Percentiles rank a stretch among this genome's conserved stretches.
Evolutionary conservation across 2,113 vertebrate genomes (phyloP).

Genomic region (Vidua macroura): DNA sequence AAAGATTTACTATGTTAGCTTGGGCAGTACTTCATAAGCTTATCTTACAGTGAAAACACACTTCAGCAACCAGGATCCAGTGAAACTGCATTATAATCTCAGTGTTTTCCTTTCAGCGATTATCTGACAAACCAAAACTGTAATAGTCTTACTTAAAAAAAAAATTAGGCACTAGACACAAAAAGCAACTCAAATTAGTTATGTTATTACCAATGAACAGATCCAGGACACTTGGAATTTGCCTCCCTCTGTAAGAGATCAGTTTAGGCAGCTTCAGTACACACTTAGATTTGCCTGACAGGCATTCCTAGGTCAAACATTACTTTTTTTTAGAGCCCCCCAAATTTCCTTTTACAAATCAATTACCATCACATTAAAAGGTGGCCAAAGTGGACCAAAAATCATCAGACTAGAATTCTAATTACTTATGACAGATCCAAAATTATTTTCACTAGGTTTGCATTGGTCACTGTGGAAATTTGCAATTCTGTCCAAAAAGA

Average conservation of each 20-base stretch:
- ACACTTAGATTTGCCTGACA: not conserved
- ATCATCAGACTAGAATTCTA: constrained; percentile 21
- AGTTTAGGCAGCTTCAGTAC: not conserved
- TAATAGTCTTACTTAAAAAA: constrained; percentile 50
- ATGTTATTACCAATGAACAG: constrained; percentile 49
- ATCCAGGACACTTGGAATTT: constrained; percentile 42
- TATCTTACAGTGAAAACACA: constrained; percentile 73
- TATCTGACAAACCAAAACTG: constrained; percentile 67
- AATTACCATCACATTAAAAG: constrained; percentile 34
- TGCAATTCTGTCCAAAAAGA: constrained; percentile 54
- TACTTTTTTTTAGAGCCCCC: not conserved
- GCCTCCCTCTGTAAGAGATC: constrained; percentile 1
- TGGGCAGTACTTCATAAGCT: constrained; percentile 65
- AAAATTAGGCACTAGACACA: constrained; percentile 37
- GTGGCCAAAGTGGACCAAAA: constrained; percentile 15
- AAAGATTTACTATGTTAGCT: constrained; percentile 74
- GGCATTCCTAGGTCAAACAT: not conserved
- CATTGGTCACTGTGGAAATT: constrained; percentile 61
- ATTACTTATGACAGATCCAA: constrained; percentile 55
- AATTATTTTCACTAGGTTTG: constrained; percentile 45
- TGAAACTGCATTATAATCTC: constrained; percentile 64
- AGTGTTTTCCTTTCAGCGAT: constrained; percentile 56
- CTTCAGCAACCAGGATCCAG: constrained; percentile 39
- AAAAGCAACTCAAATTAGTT: constrained; percentile 59
- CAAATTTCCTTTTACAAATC: constrained; percentile 21